phyloP scores from a whole-genome alignment of 2,797 vertebrate genomes.

The Acomys russatus region DNA sequence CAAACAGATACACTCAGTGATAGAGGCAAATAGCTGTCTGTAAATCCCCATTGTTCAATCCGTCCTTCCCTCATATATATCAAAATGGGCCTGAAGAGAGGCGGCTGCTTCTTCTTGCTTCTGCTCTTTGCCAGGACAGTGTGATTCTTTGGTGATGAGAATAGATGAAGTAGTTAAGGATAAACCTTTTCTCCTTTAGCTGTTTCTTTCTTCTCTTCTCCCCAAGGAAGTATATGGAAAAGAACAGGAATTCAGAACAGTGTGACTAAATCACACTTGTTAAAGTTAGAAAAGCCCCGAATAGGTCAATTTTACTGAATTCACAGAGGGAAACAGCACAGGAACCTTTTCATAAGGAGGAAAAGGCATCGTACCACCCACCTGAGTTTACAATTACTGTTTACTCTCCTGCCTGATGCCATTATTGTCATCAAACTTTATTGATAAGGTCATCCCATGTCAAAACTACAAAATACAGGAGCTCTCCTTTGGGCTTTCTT shows the following conservation, averaged over 20 bases:
- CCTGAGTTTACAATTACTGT: conserved; percentile 74
- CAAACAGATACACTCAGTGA: conserved; percentile 30
- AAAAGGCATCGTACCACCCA: conserved; percentile 59
- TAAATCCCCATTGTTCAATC: conserved; percentile 39
- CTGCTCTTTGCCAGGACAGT: conserved; percentile 22
- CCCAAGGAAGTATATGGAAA: conserved; percentile 69
- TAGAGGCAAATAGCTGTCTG: conserved; percentile 54
- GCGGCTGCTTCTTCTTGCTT: conserved; percentile 33
- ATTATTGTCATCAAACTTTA: conserved; percentile 81
- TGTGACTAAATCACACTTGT: conserved; percentile 85
- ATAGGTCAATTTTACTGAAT: conserved; percentile 85
- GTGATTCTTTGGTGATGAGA: conserved; percentile 72
- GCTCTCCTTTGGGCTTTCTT: conserved; percentile 52
- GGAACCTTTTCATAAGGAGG: conserved; percentile 74
- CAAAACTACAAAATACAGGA: conserved; percentile 57
- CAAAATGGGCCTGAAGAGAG: background rate
- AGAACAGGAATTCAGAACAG: conserved; percentile 83
- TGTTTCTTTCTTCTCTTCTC: conserved; percentile 77
- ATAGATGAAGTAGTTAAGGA: conserved; percentile 75
- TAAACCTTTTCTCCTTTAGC: conserved; percentile 78
- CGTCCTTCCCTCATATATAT: background rate
- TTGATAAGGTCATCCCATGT: conserved; percentile 66
- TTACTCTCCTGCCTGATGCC: conserved; percentile 74
- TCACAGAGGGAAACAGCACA: conserved; percentile 74
- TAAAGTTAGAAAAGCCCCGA: conserved; percentile 83